Conservation (phyloP, 2,797 vertebrate species). For the Sebastes glaucus region DNA sequence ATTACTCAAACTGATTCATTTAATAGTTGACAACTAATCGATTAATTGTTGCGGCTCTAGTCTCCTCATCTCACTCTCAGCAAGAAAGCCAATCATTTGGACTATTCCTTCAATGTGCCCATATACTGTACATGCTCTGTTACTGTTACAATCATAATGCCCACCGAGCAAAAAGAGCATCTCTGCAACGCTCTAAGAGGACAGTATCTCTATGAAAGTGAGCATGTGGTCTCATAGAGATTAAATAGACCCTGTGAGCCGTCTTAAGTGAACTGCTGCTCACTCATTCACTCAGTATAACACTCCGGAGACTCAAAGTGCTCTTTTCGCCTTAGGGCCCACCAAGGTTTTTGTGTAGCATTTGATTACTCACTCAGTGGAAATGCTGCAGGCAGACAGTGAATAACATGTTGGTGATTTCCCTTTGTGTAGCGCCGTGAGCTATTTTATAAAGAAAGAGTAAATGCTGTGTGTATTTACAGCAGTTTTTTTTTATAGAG, state of each 20-base stretch:
- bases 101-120: not conserved
- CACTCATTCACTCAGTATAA: conserved; percentile 59
- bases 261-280: conserved; percentile 55
- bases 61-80: no score
- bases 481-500: not conserved
- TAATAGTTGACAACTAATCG: no score
- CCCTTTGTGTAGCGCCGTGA: conserved; percentile 40
- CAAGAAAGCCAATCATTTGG: not conserved
- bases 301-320: conserved; percentile 67
- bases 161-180: conserved; percentile 63
- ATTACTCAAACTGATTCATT: no score
- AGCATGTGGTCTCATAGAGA: conserved; percentile 53
- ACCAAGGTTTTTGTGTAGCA: conserved; percentile 67
- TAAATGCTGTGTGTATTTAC: not conserved
- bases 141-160: conserved; percentile 13
- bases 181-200: not conserved
- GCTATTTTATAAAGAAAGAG: conserved; percentile 50
- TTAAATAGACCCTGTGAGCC: conserved; percentile 64
- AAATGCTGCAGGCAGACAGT: conserved; percentile 56
- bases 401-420: conserved; percentile 61
- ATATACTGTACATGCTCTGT: not conserved
- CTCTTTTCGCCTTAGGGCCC: conserved; percentile 69
- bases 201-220: conserved; percentile 40
- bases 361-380: conserved; percentile 71
- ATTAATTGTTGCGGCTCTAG: no score